Conservation (phyloP, 2,888 invertebrate species). For the Villa cingulata region DNA sequence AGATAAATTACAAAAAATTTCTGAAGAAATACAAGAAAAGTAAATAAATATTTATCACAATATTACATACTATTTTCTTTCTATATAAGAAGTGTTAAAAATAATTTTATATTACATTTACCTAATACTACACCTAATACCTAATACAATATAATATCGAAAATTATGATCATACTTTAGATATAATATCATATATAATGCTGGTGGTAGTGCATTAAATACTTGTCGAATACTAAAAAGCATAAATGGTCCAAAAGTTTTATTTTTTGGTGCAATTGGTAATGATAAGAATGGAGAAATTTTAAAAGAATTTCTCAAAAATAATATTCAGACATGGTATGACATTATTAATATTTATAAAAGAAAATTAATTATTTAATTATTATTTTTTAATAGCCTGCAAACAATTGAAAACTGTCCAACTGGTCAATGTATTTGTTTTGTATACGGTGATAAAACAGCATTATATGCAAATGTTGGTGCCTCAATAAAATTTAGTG, state of each 20-base stretch:
- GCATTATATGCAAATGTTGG: slow-evolving; percentile 42
- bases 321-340: slow-evolving; percentile 30
- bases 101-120: too few species aligned
- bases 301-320: slow-evolving; percentile 31
- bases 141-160: too few species aligned
- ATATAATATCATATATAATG: slow-evolving; percentile 1
- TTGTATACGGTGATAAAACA: slow-evolving; percentile 36
- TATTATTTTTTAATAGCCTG: slow-evolving; percentile 17
- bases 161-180: slow-evolving; percentile 5
- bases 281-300: slow-evolving; percentile 36
- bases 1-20: slow-evolving; percentile 22
- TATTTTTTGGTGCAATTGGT: slow-evolving; percentile 42
- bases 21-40: slow-evolving; percentile 20
- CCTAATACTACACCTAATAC: too few species aligned
- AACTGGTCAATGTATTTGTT: slow-evolving; percentile 41
- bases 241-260: slow-evolving; percentile 28
- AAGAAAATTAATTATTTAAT: too few species aligned
- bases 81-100: too few species aligned
- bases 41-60: slow-evolving; percentile 15
- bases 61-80: too few species aligned
- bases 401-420: slow-evolving; percentile 26
- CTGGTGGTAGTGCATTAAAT: slow-evolving; percentile 40
- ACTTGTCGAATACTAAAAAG: slow-evolving; percentile 34
- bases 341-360: too few species aligned
- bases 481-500: slow-evolving; percentile 37